Conservation (phyloP, 2,797 vertebrate species). For the Knipowitschia caucasica region DNA sequence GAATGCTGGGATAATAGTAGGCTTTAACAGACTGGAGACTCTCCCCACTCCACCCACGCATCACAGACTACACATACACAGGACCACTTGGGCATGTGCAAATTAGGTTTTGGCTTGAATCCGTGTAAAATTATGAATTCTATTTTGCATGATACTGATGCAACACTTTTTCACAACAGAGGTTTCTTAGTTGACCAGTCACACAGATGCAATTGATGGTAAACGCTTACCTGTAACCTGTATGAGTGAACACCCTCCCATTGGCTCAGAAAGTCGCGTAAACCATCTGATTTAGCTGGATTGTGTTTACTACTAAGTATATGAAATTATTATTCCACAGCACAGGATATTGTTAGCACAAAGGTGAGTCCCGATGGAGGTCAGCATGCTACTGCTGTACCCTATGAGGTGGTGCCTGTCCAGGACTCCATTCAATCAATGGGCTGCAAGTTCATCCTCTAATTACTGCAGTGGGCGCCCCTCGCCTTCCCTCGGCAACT, state of each 20-base stretch:
- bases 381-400: slow-evolving; percentile 14
- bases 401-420: slow-evolving; percentile 48
- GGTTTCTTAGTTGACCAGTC: slow-evolving; percentile 19
- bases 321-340: slow-evolving; percentile 1
- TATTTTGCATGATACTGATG: slow-evolving; percentile 28
- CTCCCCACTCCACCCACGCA: slow-evolving; percentile 41
- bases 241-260: not conserved
- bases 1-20: slow-evolving; percentile 70
- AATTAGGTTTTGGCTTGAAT: slow-evolving; percentile 16
- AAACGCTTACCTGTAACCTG: no score
- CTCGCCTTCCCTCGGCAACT: slow-evolving; percentile 69
- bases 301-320: no score
- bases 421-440: slow-evolving; percentile 64
- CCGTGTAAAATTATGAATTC: slow-evolving; percentile 13
- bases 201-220: not conserved
- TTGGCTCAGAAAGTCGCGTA: no score
- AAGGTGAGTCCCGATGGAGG: slow-evolving; percentile 29
- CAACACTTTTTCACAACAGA: slow-evolving; percentile 22
- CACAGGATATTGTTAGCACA: not conserved
- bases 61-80: slow-evolving; percentile 13
- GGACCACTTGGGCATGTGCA: slow-evolving; percentile 15
- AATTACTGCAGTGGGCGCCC: slow-evolving; percentile 72
- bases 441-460: slow-evolving; percentile 72
- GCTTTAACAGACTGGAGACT: slow-evolving; percentile 58
- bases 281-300: no score